Base-by-base conservation (phyloP, 2,113 vertebrate genomes). In the Burhinus bistriatus region DNA sequence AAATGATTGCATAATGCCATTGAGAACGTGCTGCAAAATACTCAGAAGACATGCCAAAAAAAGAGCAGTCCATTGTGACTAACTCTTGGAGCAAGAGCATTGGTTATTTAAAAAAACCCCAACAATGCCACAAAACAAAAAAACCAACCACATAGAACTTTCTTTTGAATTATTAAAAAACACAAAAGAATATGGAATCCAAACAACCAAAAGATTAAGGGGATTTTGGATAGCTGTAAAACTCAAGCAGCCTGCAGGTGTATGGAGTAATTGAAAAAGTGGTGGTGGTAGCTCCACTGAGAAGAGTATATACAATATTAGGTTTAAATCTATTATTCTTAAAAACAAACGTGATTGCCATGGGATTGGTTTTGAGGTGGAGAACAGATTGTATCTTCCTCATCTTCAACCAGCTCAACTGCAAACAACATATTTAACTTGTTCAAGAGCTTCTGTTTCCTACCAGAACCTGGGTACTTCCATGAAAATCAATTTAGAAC, bases 1-100 rank as follows among this genome's bases (percentile, higher is more conserved):
- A 89, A 95, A 87, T 20, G 27, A 78, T 96, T 98, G 57, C 86
- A 85, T 95, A 96, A 93, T 57, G 88, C 65, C 69, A 51, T 44
- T 69, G 81, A 83, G 78, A 93, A 95, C 23, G 54, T 87, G 88
- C 93, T 89, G 71, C 84, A 90, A 94, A 90, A 87, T 75, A 72
- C 15, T 81, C 0, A 15, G 77, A 82, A 76, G 81, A 38, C 7
- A 5, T 93, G 93, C 93, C 92, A 93, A 73, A 83, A 90, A 93
- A 77, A 83, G 87, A 95, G 51, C 83, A 92, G 75, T 47, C 80
- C 58, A 22, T 87, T 90, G 87, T 95, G 85, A 93, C 76, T 93
- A 93, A 72, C 18, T 77, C 42, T 21, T 94, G 44, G 45, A 93
- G 59, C 44, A 88, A 77, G 36, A 94, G 29, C 51, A 22, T 19